Base-by-base conservation (phyloP, 2,113 vertebrate species). In the Callaeas wilsoni region DNA sequence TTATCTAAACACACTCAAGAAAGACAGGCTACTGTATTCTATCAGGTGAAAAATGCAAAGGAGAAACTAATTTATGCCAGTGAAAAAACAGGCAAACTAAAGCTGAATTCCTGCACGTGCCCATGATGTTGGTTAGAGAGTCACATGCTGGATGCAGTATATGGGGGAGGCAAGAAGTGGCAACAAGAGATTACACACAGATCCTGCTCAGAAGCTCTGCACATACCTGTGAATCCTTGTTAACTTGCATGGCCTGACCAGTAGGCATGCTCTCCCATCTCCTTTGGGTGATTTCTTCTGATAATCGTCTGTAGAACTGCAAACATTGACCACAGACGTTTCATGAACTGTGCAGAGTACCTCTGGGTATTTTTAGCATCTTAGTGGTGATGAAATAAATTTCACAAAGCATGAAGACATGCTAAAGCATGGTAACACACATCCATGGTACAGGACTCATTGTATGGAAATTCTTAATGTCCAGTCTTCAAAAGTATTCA, bases 231-330 rank as follows among this genome's bases (percentile, higher is more conserved):
- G 98, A 67, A 73, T 97, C 97, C 85, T 96, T 98, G 70, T 90
- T 98, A 85, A 98, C 93, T 27, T 98, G 97, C 57, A 99, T 95
- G 22, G 98, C 97, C 90, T 99, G 99, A 73, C 98, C 98, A 90
- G 96, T 97, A 20, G 99, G 98, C 27, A 98, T 97, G 68, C 68
- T 99, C 97, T 99, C 99, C 99, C 99, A 99, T 91, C 99, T 98
- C 93, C 98, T 99, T 76, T 99, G 99, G 17, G 98, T 99, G 97
- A 99, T 99, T 96, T 99, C 99, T 96, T 99, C 99, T 30, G 98
- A 98, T 70, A 99, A 97, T 65, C 99, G 98, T 95, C 99, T 98
- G 69, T 98, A 98, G 98, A 99, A 99, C 99, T 99, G 89, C 85
- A 80, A 16, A 62, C 16, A 35, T 78, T 52, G 35, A 68, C 53